These are phyloP conservation scores for Frankliniella fusca DNA, from an alignment of 2,888 invertebrate species.

Conservation along the genomic window DNA sequence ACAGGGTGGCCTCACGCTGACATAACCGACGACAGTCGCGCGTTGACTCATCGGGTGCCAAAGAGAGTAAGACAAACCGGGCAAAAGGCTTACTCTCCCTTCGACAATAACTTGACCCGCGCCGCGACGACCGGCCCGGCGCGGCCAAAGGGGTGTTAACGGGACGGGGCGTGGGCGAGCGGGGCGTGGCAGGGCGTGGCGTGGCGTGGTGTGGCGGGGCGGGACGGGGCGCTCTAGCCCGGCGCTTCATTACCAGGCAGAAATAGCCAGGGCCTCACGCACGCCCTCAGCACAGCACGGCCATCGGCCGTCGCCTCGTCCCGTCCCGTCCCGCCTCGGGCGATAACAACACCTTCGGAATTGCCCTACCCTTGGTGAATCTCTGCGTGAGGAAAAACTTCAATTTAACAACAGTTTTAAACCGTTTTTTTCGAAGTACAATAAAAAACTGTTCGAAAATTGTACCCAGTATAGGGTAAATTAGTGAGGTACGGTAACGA, in stretches of 20 bases:
- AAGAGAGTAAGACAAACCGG: not conserved
- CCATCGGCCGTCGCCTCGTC: not conserved
- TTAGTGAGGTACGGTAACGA: too few relatives aligned
- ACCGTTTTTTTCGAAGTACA: too few relatives aligned
- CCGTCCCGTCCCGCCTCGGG: too few relatives aligned
- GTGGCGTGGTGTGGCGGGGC: not conserved
- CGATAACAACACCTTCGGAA: too few relatives aligned
- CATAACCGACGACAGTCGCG: not conserved
- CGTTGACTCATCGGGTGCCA: not conserved
- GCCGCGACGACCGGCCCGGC: not conserved
- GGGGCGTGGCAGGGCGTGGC: not conserved
- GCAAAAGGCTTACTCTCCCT: not conserved
- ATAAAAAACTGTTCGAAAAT: too few relatives aligned
- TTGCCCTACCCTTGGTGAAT: too few relatives aligned
- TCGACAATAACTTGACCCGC: not conserved
- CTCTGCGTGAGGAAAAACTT: too few relatives aligned
- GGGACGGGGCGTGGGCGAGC: not conserved
- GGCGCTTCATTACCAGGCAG: slow-evolving; percentile 6
- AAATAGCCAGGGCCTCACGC: slow-evolving; percentile 6
- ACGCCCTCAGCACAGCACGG: not conserved
- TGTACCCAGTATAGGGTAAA: too few relatives aligned
- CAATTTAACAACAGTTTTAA: too few relatives aligned
- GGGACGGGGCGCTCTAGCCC: not conserved
- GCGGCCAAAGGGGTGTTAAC: not conserved
- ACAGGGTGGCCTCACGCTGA: too few relatives aligned